Conservation (phyloP, 2,888 invertebrate genomes). For the Priocnemis perturbator region DNA sequence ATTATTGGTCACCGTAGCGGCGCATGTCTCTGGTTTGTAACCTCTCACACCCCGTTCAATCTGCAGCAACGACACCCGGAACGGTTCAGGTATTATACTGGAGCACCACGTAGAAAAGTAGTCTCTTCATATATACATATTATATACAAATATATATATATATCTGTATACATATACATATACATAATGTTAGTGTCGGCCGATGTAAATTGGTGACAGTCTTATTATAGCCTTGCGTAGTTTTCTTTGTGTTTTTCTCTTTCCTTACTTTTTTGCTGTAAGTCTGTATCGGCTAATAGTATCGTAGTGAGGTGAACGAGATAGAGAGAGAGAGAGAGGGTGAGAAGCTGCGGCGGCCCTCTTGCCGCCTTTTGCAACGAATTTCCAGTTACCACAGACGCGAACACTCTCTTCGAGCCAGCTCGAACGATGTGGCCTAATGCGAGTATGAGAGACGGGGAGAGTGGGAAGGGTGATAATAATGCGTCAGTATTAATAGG, state of each 20-base stretch:
- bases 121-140: constrained; percentile 11
- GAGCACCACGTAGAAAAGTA: no score
- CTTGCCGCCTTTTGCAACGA: constrained; percentile 11
- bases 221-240: background rate
- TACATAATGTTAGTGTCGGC: background rate
- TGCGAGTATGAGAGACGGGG: constrained; percentile 19
- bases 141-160: background rate
- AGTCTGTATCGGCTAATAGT: no score
- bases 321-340: constrained; percentile 13
- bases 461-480: no score
- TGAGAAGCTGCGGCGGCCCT: background rate
- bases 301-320: background rate
- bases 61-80: no score
- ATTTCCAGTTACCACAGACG: constrained; percentile 1
- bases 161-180: background rate
- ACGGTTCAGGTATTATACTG: no score
- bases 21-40: no score
- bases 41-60: no score
- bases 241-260: no score
- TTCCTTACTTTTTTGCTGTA: no score
- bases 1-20: no score
- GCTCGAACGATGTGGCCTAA: constrained; percentile 9
- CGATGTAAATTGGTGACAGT: background rate
- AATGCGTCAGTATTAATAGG: no score
- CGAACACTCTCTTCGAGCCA: background rate